A percentile compares a stretch with the other conserved stretches of the same genome.
Evolutionary conservation across 2,888 invertebrate genomes (phyloP).

Genomic region (Steinernema hermaphroditum): DNA sequence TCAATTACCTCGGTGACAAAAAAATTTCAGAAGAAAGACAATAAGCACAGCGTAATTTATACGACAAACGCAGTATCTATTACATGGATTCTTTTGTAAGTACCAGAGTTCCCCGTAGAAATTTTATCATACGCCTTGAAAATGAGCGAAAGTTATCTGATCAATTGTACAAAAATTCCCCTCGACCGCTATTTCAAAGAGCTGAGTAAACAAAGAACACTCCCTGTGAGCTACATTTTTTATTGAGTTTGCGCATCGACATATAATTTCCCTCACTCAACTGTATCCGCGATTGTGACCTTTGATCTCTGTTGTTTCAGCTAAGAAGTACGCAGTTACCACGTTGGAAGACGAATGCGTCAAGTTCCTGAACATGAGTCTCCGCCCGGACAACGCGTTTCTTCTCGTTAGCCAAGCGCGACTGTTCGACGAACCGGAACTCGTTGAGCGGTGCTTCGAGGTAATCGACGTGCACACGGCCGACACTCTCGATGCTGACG

Average conservation of each 20-base stretch:
- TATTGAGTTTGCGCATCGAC: constrained; percentile 2
- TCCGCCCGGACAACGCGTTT: constrained; percentile 82
- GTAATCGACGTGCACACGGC: constrained; percentile 82
- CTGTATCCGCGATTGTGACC: constrained; percentile 32
- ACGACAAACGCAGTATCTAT: no score
- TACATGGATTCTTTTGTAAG: no score
- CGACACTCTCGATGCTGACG: constrained; percentile 78
- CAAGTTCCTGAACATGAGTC: constrained; percentile 77
- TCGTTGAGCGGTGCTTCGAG: constrained; percentile 80
- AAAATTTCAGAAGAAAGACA: constrained; percentile 40
- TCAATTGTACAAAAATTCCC: no score
- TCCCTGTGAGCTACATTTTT: no score
- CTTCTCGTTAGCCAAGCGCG: constrained; percentile 78
- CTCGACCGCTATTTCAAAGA: no score
- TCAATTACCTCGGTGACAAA: no score
- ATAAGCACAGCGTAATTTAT: constrained; percentile 33
- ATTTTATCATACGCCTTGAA: no score
- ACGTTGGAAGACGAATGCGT: constrained; percentile 82
- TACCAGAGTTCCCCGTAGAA: no score
- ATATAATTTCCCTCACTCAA: constrained; percentile 33
- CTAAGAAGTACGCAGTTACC: constrained; percentile 84
- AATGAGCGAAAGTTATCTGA: no score
- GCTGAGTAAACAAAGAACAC: no score
- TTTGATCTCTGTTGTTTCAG: constrained; percentile 66
- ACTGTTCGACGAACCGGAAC: constrained; percentile 80